These are phyloP conservation scores for Ceyx erithaca DNA, from an alignment of 2,797 vertebrate genomes.

Conservation along the genomic window DNA sequence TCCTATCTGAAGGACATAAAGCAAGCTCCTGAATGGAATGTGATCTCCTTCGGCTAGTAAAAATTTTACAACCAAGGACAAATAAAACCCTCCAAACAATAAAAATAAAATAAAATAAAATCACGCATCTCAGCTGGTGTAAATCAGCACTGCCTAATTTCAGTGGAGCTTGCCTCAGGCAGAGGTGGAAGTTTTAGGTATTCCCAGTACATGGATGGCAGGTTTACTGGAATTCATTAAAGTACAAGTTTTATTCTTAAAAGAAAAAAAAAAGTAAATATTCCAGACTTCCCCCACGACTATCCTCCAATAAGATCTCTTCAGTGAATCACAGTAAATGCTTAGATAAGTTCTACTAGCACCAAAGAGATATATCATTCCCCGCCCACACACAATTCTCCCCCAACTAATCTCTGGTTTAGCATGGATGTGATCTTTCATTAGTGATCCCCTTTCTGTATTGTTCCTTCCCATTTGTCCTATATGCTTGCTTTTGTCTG, in stretches of 20 bases:
- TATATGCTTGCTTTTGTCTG: not conserved
- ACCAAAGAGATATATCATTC: not conserved
- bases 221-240: slow-evolving; percentile 48
- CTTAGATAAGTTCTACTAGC: not conserved
- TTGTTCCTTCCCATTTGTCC: not conserved
- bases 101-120: slow-evolving; percentile 42
- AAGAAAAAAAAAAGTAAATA: not conserved
- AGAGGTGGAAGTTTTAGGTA: slow-evolving; percentile 18
- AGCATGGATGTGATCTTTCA: not conserved
- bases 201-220: slow-evolving; percentile 20
- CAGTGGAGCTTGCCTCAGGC: slow-evolving; percentile 26
- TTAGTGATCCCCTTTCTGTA: not conserved
- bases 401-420: not conserved
- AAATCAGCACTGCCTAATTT: slow-evolving; percentile 45
- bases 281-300: not conserved
- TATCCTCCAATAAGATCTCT: not conserved
- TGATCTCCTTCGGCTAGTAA: slow-evolving; percentile 53
- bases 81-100: not conserved
- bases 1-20: slow-evolving; percentile 51
- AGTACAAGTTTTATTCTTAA: not conserved
- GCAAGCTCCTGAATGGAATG: slow-evolving; percentile 6
- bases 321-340: not conserved
- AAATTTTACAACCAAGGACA: slow-evolving; percentile 55
- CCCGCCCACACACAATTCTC: too few species aligned
- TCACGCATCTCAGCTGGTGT: slow-evolving; percentile 46